Conservation (phyloP, 1,140 invertebrate species). For the Marisa cornuarietis region DNA sequence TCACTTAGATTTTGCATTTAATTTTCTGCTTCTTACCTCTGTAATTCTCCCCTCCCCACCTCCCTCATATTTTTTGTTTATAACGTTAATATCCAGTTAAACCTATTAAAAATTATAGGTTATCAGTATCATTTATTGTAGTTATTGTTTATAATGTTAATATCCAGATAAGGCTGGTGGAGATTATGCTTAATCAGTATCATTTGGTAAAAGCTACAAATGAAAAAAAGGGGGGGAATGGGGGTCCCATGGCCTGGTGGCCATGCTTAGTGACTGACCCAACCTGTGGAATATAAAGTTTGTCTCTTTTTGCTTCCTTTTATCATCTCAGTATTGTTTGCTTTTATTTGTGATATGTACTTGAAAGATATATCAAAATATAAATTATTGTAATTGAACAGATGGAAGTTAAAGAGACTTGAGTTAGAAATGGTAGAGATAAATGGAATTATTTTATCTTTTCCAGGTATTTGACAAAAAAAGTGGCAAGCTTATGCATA, state of each 20-base stretch:
- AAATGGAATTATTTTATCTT: not conserved
- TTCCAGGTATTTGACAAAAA: conserved; percentile 44
- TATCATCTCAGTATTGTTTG: not conserved
- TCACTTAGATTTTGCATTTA: not conserved
- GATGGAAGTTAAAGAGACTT: not conserved
- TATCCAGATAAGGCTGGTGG: no score
- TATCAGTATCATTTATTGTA: not conserved
- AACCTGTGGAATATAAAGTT: no score
- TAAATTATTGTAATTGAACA: not conserved
- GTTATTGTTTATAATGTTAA: not conserved
- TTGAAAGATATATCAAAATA: not conserved
- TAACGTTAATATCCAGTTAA: not conserved
- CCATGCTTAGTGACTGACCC: no score
- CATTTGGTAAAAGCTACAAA: no score
- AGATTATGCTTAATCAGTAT: no score
- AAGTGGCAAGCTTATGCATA: conserved; percentile 41
- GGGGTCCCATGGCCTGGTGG: no score
- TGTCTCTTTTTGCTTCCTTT: not conserved
- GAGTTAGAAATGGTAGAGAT: not conserved
- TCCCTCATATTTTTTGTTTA: not conserved
- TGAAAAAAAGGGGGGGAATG: no score
- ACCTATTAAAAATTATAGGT: not conserved
- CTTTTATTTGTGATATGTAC: not conserved
- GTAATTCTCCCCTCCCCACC: not conserved
- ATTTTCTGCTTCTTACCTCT: no score